Base-by-base conservation (phyloP, 2,888 invertebrate genomes). In the Coecobrya sp. region DNA sequence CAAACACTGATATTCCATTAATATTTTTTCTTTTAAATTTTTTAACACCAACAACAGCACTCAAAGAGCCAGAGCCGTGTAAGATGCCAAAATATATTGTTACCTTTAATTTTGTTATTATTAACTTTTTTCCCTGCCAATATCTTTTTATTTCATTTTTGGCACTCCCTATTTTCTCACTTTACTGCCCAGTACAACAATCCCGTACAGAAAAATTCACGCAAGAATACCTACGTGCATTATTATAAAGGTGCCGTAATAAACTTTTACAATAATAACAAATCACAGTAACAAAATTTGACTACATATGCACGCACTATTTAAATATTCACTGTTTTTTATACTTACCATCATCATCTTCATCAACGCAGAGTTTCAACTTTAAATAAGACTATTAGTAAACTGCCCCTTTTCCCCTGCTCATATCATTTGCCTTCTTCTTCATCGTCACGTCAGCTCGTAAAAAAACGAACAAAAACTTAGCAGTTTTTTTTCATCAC, bases 1-100 rank as follows among this genome's bases (percentile, higher is more conserved):
- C 19, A 76, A 8, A 45, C 76, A 76, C 42, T 22, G 76, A 76
- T 45, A 76, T 22, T 76, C 76, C 45, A 76, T 76, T 76, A 76
- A 45, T 7, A 11, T 49, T 70, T 27, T 4, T 68, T 36, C 13
- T 16, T 30, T 62, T 62, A 11, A 68, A 19, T n/a, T n/a, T n/a
- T 36, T 36, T 36, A 36, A 36, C 36, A 36, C 36, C 7, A 2
- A 36, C 36, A 36, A 36, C 36, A 36, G 36, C 36, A 36, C 36
- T 36, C 36, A 36, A 2, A 36, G 36, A 36, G 36, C n/a, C n/a
- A 36, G 36, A 36, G 55, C 55, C 55, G 5, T 0, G 2, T n/a
- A 36, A 19, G 42, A 19, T 70, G 70, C 70, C 70, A 70, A 70
- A 36, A 36, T 36, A 25, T 10, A 42, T 70, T 70, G 42, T 70